Conservation (phyloP, 2,113 vertebrate genomes). For the Reinhardtius hippoglossoides region DNA sequence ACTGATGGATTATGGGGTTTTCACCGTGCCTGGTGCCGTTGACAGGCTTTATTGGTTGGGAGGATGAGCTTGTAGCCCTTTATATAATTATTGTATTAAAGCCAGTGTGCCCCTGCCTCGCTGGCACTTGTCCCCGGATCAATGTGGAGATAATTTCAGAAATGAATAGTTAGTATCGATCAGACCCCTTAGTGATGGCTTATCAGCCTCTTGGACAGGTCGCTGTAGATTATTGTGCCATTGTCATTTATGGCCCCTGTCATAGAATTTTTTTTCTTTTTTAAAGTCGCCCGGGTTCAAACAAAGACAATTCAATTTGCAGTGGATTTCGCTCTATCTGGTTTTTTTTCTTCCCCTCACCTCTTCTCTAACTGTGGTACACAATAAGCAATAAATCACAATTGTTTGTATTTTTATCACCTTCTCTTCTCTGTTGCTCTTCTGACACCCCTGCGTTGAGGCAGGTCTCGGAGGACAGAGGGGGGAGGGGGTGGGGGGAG, state of each 20-base stretch:
- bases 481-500: too few relatives aligned
- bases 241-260: slow-evolving; percentile 97
- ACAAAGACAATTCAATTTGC: slow-evolving; percentile 99
- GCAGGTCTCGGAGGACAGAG: too few relatives aligned
- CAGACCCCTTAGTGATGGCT: slow-evolving; percentile 88
- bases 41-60: slow-evolving; percentile 98
- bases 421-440: slow-evolving; percentile 72
- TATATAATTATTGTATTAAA: slow-evolving; percentile 99
- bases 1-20: slow-evolving; percentile 98
- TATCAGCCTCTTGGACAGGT: slow-evolving; percentile 91
- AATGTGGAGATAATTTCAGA: slow-evolving; percentile 99
- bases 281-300: slow-evolving; percentile 84
- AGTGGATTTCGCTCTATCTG: slow-evolving; percentile 89
- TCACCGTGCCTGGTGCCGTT: slow-evolving; percentile 88
- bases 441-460: slow-evolving; percentile 81
- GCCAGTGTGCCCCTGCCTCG: slow-evolving; percentile 88
- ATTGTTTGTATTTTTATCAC: slow-evolving; percentile 89
- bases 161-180: slow-evolving; percentile 99
- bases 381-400: slow-evolving; percentile 98
- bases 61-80: slow-evolving; percentile 99
- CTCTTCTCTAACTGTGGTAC: slow-evolving; percentile 64
- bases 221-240: slow-evolving; percentile 93
- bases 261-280: slow-evolving; percentile 86
- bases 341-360: slow-evolving; percentile 40
- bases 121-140: slow-evolving; percentile 95